Percentiles rank a stretch among this genome's conserved stretches.
These are phyloP conservation scores for Amblyjoppa proteus DNA, from an alignment of 2,888 invertebrate genomes.

Conservation along the genomic window DNA sequence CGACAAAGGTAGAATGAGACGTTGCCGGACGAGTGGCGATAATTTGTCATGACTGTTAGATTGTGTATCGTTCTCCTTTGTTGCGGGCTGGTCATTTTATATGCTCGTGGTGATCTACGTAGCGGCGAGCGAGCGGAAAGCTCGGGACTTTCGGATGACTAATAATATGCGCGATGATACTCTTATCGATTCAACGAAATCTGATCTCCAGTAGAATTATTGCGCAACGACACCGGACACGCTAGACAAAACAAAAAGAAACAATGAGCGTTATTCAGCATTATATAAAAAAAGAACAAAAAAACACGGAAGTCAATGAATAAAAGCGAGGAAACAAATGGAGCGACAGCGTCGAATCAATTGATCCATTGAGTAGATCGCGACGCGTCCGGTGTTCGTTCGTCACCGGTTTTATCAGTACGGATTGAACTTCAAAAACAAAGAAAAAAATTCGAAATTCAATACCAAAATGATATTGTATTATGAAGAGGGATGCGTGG, in stretches of 20 bases:
- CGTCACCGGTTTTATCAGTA: neutral
- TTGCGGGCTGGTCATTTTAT: conserved; percentile 14
- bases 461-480: neutral
- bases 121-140: conserved; percentile 26
- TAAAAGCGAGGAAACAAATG: conserved; percentile 27
- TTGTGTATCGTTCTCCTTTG: conserved; percentile 24
- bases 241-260: neutral
- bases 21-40: conserved; percentile 19
- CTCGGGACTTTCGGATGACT: conserved; percentile 35
- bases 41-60: conserved; percentile 18
- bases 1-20: conserved; percentile 35
- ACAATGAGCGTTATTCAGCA: neutral
- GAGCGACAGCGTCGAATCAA: conserved; percentile 38
- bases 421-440: neutral
- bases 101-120: conserved; percentile 3
- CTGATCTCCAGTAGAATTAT: conserved; percentile 16
- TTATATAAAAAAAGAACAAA: neutral
- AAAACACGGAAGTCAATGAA: conserved; percentile 16
- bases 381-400: neutral
- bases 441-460: neutral
- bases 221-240: neutral
- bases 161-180: conserved; percentile 23
- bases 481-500: no score
- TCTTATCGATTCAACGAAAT: conserved; percentile 31
- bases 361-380: conserved; percentile 32